Percentiles rank a stretch among this genome's conserved stretches.
Conservation (phyloP, 2,797 vertebrate genomes). For the Phataginus tetradactyla region DNA sequence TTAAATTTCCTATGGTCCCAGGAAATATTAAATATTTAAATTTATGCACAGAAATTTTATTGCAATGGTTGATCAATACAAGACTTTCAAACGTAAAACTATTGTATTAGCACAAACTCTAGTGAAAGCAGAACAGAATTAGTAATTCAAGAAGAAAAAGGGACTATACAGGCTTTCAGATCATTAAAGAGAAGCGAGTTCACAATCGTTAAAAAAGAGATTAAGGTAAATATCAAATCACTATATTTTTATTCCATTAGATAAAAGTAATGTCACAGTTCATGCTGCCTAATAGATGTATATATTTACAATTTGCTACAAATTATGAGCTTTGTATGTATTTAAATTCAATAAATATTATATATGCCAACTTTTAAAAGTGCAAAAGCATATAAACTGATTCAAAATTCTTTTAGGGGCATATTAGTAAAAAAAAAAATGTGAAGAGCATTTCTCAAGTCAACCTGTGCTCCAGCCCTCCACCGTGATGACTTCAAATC, state of each 20-base stretch:
- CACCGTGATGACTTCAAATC: background rate
- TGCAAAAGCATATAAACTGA: background rate
- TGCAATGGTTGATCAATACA: background rate
- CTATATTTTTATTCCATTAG: background rate
- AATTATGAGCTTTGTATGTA: background rate
- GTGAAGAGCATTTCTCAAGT: background rate
- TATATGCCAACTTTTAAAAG: background rate
- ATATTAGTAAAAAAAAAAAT: background rate
- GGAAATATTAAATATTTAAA: constrained; percentile 34
- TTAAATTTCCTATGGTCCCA: background rate
- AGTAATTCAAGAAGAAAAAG: background rate
- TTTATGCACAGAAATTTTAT: background rate
- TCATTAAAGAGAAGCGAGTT: background rate
- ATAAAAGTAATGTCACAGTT: background rate
- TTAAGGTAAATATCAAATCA: constrained; percentile 19
- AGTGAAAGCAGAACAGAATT: background rate
- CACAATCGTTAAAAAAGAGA: background rate
- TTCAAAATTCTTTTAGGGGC: background rate
- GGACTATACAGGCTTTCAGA: background rate
- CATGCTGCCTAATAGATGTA: too few relatives aligned
- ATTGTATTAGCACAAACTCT: background rate
- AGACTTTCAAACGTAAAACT: constrained; percentile 46
- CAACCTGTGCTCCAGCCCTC: background rate
- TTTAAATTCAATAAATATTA: constrained; percentile 16
- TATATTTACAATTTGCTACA: background rate